Evolutionary conservation across 2,797 vertebrate genomes (phyloP).

Genomic region (Hippocampus kuda): DNA sequence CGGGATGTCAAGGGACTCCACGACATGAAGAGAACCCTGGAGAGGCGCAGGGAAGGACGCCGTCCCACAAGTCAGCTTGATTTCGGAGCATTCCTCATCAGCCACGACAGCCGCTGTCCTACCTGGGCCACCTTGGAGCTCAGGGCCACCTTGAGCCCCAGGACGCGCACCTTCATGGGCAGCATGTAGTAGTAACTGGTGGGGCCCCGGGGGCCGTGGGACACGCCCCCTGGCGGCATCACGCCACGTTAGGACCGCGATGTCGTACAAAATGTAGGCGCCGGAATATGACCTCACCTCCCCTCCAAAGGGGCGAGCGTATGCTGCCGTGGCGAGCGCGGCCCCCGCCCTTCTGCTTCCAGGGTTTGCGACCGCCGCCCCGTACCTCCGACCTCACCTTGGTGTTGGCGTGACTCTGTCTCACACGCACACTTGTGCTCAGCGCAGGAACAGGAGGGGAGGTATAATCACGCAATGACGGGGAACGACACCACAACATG

Average conservation of each 20-base stretch:
- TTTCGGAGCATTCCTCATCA: background rate
- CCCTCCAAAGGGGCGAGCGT: conserved; percentile 79
- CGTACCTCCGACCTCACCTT: conserved; percentile 78
- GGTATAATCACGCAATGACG: background rate
- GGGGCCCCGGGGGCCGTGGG: conserved; percentile 82
- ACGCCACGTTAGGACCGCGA: background rate
- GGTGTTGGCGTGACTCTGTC: conserved; percentile 76
- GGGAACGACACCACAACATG: background rate
- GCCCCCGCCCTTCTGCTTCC: conserved; percentile 78
- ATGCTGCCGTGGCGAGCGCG: conserved; percentile 79
- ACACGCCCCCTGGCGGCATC: conserved; percentile 69
- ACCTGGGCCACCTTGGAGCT: conserved; percentile 83
- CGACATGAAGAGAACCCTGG: conserved; percentile 74
- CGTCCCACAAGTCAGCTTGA: background rate
- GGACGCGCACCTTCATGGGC: conserved; percentile 80
- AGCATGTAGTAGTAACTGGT: conserved; percentile 91
- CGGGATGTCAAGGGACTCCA: conserved; percentile 76
- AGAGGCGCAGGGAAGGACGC: background rate
- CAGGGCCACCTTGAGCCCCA: conserved; percentile 78
- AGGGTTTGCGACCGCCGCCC: conserved; percentile 80
- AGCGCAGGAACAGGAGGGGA: background rate
- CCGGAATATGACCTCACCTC: conserved; percentile 58
- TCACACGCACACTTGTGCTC: background rate
- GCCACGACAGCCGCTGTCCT: background rate
- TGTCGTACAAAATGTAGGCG: background rate